Base-by-base conservation (phyloP, 2,797 vertebrate genomes). In the Melopsittacus undulatus region DNA sequence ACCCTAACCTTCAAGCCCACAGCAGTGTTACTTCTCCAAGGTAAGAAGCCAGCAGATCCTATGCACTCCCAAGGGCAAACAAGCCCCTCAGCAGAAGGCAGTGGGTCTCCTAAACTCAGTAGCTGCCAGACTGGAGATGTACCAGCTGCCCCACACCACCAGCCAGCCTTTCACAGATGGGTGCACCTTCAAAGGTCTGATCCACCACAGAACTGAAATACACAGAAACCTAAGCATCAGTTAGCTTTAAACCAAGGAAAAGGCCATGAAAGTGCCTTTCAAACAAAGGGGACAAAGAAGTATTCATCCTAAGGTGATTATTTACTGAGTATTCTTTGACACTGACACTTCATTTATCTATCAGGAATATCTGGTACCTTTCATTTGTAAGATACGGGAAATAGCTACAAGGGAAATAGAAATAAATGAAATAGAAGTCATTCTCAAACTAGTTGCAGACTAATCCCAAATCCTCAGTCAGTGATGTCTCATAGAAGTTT, bases 281-380 rank as follows among this genome's bases (percentile, higher is more conserved):
- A 81, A 52, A 14, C 38, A 49, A 69, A 75, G 11, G 32, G 45
- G 24, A 72, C 27, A 59, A 68, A 95, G 64, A 48, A 45, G 5
- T 8, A 54, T 86, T 86, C 26, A 73, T 66, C 57, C 17, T 34
- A 67, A 72, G 21, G 27, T 42, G 81, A 56, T 66, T 90, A 64
- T 87, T 89, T 69, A 73, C 66, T 32, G 27, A 8, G 0, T 74
- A 26, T 56, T 67, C 13, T 85, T 83, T 85, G 34, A 74, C 67
- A 69, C 57, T 83, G 83, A 26, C 70, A 51, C 69, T 84, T 92
- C 64, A 59, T 80, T 89, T 84, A 45, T 68, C 43, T 77, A 26
- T 86, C 34, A 64, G 62, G 42, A 68, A 4, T 52, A 74, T 51
- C 77, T 80, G 73, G 61, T 57, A 88, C 52, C 73, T 86, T 91